Conservation (phyloP, 2,797 vertebrate species). For the Balearica regulorum region DNA sequence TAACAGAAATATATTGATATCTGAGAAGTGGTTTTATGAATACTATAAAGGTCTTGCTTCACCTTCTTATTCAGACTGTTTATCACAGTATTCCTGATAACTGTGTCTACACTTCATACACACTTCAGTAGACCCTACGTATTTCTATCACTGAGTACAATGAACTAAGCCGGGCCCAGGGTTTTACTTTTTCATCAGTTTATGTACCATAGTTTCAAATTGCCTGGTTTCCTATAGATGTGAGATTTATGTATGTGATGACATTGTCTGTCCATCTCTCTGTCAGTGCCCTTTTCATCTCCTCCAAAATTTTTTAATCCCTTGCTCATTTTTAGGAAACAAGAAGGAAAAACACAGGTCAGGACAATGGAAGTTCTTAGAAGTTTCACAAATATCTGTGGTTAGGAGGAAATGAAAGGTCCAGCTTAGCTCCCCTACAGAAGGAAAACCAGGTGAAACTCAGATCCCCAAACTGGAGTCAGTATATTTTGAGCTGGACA, state of each 20-base stretch:
- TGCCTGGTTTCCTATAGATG: background rate
- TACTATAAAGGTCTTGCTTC: background rate
- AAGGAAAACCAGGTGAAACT: background rate
- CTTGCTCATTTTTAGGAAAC: background rate
- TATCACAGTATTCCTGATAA: background rate
- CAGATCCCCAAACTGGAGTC: background rate
- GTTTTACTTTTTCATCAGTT: background rate
- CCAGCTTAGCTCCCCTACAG: background rate
- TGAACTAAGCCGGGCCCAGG: background rate
- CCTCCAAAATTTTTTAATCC: background rate
- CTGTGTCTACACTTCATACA: background rate
- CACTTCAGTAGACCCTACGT: background rate
- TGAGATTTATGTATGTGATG: background rate
- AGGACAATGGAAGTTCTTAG: background rate
- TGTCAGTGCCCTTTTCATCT: background rate
- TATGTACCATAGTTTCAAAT: background rate
- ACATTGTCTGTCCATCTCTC: background rate
- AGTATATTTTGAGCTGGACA: background rate
- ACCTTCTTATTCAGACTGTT: background rate
- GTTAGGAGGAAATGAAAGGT: background rate
- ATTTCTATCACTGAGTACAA: background rate
- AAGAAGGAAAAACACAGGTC: background rate
- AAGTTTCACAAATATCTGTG: background rate
- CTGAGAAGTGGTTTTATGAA: background rate
- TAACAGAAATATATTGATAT: background rate